These are phyloP conservation scores for Synanthedon myopaeformis DNA, from an alignment of 2,888 invertebrate species.

Conservation along the genomic window DNA sequence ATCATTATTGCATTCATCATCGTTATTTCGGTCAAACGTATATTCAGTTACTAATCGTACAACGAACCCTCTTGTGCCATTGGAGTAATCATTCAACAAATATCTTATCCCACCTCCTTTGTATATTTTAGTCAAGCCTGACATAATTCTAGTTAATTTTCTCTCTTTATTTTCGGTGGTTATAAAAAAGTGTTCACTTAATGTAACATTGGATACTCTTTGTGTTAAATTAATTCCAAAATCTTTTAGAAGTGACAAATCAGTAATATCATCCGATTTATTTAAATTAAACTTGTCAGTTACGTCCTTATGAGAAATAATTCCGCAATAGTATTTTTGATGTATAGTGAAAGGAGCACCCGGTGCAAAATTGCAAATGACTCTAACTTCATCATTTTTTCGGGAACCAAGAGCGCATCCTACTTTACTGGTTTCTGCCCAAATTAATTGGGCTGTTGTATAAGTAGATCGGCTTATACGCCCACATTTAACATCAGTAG, in stretches of 20 bases:
- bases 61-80: constrained; percentile 34
- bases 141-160: constrained; percentile 22
- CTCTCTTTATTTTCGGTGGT: not conserved
- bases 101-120: constrained; percentile 25
- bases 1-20: constrained; percentile 36
- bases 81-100: constrained; percentile 14
- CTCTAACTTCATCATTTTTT: constrained; percentile 36
- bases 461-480: constrained; percentile 33
- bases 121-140: constrained; percentile 31
- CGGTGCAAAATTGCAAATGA: constrained; percentile 53
- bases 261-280: constrained; percentile 14
- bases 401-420: constrained; percentile 47
- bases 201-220: not conserved
- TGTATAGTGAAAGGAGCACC: constrained; percentile 44
- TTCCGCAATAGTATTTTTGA: constrained; percentile 42
- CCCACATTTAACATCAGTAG: constrained; percentile 43
- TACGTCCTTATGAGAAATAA: constrained; percentile 27
- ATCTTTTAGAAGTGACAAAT: constrained; percentile 17
- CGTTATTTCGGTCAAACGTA: constrained; percentile 31
- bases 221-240: constrained; percentile 20
- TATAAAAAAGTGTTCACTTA: not conserved
- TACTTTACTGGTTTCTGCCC: constrained; percentile 50
- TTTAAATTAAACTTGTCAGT: constrained; percentile 6
- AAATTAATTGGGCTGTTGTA: constrained; percentile 44
- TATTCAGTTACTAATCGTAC: constrained; percentile 44